Evolutionary conservation across 2,113 vertebrate genomes (phyloP).

Genomic region (Rhinogobius similis): DNA sequence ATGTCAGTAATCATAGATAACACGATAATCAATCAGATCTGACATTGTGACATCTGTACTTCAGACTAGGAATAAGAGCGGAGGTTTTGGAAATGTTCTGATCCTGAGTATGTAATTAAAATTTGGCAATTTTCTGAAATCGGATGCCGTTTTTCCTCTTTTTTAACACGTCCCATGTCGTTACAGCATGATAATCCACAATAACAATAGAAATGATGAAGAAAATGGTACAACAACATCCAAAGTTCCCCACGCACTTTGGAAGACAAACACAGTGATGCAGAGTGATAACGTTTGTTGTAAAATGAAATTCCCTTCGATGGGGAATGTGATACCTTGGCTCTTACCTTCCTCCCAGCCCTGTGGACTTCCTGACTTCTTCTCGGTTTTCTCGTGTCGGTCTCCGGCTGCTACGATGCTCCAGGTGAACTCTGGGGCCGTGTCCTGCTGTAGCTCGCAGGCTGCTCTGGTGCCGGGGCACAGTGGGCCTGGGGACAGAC

Average conservation of each 20-base stretch:
- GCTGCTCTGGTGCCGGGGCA: slow-evolving; percentile 55
- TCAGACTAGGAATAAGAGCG: not conserved
- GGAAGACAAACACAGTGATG: not conserved
- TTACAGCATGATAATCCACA: not conserved
- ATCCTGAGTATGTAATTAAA: not conserved
- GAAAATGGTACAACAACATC: not conserved
- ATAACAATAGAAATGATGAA: not conserved
- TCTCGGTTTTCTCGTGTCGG: slow-evolving; percentile 46
- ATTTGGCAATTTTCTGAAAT: too few relatives aligned
- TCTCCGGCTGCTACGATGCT: slow-evolving; percentile 70
- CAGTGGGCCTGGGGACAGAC: slow-evolving; percentile 43
- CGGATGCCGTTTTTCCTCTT: not conserved
- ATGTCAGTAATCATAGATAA: too few relatives aligned
- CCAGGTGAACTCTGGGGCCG: slow-evolving; percentile 74
- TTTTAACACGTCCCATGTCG: not conserved
- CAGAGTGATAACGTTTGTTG: slow-evolving; percentile 18
- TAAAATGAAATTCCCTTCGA: slow-evolving; percentile 57
- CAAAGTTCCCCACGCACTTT: not conserved
- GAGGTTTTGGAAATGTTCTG: not conserved
- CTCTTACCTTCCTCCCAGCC: slow-evolving; percentile 81
- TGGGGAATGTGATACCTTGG: slow-evolving; percentile 63
- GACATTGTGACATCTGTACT: too few relatives aligned
- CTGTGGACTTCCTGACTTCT: slow-evolving; percentile 65
- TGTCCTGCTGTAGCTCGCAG: slow-evolving; percentile 55
- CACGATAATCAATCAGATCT: too few relatives aligned